Base-by-base conservation (phyloP, 30 jellyfish, hydroid and myxozoan species). In the Pelagia noctiluca region DNA sequence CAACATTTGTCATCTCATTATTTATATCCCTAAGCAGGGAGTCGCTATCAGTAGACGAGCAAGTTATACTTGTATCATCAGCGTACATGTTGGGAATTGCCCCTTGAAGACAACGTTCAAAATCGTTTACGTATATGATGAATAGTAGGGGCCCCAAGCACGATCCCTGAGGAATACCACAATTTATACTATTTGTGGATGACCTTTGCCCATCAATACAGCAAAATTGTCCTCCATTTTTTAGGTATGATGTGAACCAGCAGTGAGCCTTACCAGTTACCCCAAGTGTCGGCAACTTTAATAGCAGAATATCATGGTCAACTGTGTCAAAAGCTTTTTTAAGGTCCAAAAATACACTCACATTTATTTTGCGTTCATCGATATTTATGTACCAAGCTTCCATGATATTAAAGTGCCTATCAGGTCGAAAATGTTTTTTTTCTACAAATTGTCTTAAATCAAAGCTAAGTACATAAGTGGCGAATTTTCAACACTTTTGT, bases 161-260 rank as follows among this genome's bases (percentile, higher is more conserved):
- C 64, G 61, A 68, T 32, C 81, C 64, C 63, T 68, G 81, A 32
- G 64, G 81, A 68, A 32, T 68, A 47, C 52, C 35, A 42, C 64
- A 28, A 22, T 5, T 4, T 28, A 34, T 25, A 19, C 28, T 32
- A 19, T n/a, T 21, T 42, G 25, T 2, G 8, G 62, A 42, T 16
- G 57, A 42, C 16, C 16, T 42, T 8, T 42, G 57, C 57, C 57
- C 57, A 16, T 42, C 57, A 8, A 42, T 16, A 42, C 16, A 42
- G 57, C 57, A 42, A 42, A 42, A 68, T 75, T 49, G 75, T 24
- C 52, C 31, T 75, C 84, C 22, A 8, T 71, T 71, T 35, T 23
- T 30, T 71, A 71, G 47, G 84, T 71, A 71, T 22, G 84, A 36
- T 71, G 69, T 42, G 38, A 71, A 71, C 84, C 84, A 71, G 38